Evolutionary conservation across 2,113 vertebrate genomes (phyloP), one percentile per base, ranked within the genome.

Genomic region (Dascyllus trimaculatus): DNA sequence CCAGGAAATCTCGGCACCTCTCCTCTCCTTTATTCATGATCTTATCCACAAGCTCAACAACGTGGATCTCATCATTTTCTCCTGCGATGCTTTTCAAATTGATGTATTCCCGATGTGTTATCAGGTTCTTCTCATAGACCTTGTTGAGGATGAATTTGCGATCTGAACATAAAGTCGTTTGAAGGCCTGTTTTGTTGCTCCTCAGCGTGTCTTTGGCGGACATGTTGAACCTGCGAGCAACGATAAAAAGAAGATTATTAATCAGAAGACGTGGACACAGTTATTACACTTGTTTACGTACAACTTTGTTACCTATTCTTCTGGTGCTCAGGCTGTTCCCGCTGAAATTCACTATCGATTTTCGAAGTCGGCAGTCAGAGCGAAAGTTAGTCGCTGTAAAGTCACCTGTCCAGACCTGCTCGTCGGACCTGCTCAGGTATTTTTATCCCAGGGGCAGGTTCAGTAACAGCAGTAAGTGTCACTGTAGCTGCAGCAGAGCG

Each of bases 1-100:
- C 0, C 64, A 92, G 49, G 75, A 95, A 94, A 13, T 4, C 11
- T 8, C 11, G 2, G 64, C 92, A 91, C 21, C 0, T 22, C 0
- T 67, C 13, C 4, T 93, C 89, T 72, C 88, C 91, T 82, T 93
- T 94, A 62, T 63, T 46, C 64, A 89, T 60, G 10, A 94, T 49
- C 62, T 62, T 94, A 72, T 95, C 93, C 80, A 95, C 56, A 0
- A 95, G 82, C 13, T 72, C 62, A 4, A 4, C 13, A 1, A 88
- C 60, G 5, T 79, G 71, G 0, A 54, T 40, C 64, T 88, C 89
- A 0, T 4, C 15, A 0, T 78, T 6, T 18, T 22, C 75, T 0
- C 18, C 72, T 2, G 21, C n/a, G 51, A 86, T 91, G 32, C 26
- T 11, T n/a, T 80, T 88, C 0, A 93, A 83, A n/a, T 90, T 91